These are phyloP conservation scores for Thysanoteuthis rhombus DNA, from an alignment of 2,888 invertebrate genomes.

Conservation along the genomic window DNA sequence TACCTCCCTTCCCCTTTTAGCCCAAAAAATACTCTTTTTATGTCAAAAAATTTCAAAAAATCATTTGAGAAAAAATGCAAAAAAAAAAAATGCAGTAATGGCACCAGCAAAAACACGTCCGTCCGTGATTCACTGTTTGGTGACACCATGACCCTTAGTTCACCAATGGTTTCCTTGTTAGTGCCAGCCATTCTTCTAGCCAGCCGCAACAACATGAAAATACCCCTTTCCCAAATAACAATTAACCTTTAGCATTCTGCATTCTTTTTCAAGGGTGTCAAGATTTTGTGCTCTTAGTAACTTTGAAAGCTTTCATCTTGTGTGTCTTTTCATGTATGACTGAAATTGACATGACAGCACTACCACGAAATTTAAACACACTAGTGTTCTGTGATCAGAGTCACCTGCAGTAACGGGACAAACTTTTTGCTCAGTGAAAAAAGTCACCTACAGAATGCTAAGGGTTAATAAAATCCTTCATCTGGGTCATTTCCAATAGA, in stretches of 20 bases:
- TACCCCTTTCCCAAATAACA: not conserved
- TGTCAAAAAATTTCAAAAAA: not conserved
- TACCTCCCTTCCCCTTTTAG: not conserved
- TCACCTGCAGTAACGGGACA: no score
- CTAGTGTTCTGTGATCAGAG: no score
- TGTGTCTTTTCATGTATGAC: no score
- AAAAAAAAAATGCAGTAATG: not conserved
- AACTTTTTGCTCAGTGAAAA: no score
- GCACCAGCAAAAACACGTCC: slow-evolving; percentile 12
- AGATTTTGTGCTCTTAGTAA: no score
- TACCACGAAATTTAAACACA: no score
- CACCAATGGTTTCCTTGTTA: not conserved
- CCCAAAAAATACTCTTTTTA: not conserved
- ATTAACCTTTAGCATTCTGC: no score
- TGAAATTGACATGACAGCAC: no score
- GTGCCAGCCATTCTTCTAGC: not conserved
- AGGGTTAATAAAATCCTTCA: not conserved
- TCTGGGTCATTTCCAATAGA: not conserved
- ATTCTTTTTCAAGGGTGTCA: no score
- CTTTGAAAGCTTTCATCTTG: no score
- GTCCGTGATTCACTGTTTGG: not conserved
- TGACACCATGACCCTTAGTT: not conserved
- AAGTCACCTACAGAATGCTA: no score
- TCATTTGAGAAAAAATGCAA: not conserved
- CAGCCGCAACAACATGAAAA: not conserved